Conservation (phyloP, 1,140 invertebrate species). For the Rhyacophila brunnea region DNA sequence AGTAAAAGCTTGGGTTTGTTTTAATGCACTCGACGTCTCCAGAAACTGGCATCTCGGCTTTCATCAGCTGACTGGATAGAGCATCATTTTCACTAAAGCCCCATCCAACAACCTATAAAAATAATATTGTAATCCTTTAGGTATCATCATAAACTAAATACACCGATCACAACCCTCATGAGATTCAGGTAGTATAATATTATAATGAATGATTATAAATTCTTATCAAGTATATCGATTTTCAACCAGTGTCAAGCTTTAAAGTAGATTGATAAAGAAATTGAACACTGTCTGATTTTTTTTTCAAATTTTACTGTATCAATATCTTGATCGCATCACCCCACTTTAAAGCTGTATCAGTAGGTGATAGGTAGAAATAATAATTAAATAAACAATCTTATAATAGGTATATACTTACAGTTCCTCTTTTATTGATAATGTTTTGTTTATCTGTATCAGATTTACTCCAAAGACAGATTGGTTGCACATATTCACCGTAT, state of each 20-base stretch:
- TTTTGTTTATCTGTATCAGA: slow-evolving; percentile 43
- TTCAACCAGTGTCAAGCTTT: background rate
- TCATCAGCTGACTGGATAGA: slow-evolving; percentile 36
- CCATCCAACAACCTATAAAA: slow-evolving; percentile 44
- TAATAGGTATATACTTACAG: too few relatives aligned
- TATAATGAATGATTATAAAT: background rate
- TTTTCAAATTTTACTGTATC: too few relatives aligned
- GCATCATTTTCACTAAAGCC: slow-evolving; percentile 40
- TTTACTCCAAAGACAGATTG: slow-evolving; percentile 50
- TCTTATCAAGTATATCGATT: background rate
- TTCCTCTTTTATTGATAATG: slow-evolving; percentile 31
- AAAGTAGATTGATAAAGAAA: background rate
- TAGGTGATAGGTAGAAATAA: too few relatives aligned
- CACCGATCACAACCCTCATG: background rate
- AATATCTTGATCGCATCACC: too few relatives aligned
- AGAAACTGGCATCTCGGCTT: slow-evolving; percentile 39
- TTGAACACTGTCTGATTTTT: background rate
- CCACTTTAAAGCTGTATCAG: too few relatives aligned
- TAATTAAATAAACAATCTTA: too few relatives aligned
- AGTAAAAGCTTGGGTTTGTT: slow-evolving; percentile 42
- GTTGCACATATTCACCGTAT: slow-evolving; percentile 48
- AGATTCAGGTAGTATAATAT: background rate
- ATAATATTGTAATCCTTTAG: background rate
- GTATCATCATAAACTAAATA: background rate
- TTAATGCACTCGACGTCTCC: slow-evolving; percentile 40